Percentiles rank a stretch among this genome's conserved stretches.
Evolutionary conservation across 2,888 invertebrate genomes (phyloP).

Genomic region (Gastracanthus pulcherrimus): DNA sequence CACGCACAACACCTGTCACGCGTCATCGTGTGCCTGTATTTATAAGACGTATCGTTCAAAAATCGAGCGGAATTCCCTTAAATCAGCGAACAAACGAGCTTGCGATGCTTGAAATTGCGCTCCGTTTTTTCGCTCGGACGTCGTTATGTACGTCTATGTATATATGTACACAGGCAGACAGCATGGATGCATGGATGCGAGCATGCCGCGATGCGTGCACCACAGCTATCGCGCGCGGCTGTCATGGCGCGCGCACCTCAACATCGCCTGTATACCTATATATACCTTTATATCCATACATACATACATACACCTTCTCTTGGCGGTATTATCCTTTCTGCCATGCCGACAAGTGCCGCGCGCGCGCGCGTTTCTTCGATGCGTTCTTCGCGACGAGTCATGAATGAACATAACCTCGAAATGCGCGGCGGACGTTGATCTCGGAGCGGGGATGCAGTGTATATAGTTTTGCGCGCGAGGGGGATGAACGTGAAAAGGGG

Average conservation of each 20-base stretch:
- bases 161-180: not conserved
- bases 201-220: constrained; percentile 37
- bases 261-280: too few relatives aligned
- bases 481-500: not conserved
- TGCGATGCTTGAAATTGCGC: too few relatives aligned
- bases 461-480: not conserved
- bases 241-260: too few relatives aligned
- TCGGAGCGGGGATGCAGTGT: not conserved
- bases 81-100: not conserved
- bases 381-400: not conserved
- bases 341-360: too few relatives aligned
- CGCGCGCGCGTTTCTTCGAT: not conserved
- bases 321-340: not conserved
- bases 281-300: too few relatives aligned
- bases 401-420: constrained; percentile 6
- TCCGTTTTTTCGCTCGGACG: not conserved
- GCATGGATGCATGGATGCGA: not conserved
- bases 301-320: too few relatives aligned
- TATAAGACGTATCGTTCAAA: too few relatives aligned
- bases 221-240: not conserved
- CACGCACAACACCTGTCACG: too few relatives aligned
- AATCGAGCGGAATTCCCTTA: too few relatives aligned
- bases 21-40: too few relatives aligned
- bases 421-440: not conserved
- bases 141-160: not conserved